These are phyloP conservation scores for Machimus atricapillus DNA, from an alignment of 2,888 invertebrate genomes.

Conservation along the genomic window DNA sequence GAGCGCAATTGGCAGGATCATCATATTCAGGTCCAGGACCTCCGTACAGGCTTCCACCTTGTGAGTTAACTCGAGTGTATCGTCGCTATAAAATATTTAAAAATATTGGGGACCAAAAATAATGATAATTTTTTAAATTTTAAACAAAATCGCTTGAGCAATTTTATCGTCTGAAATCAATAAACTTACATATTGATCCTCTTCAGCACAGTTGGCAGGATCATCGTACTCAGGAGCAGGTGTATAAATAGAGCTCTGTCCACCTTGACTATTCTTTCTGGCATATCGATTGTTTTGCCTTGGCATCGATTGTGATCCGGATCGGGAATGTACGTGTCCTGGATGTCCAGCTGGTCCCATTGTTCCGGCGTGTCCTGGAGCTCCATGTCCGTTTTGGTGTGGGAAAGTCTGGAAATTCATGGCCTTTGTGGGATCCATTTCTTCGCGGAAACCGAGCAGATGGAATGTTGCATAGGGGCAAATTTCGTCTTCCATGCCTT, in stretches of 20 bases:
- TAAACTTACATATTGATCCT: constrained; percentile 80
- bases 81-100: constrained; percentile 64
- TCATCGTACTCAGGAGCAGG: constrained; percentile 91
- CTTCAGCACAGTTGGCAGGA: constrained; percentile 90
- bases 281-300: constrained; percentile 76
- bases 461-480: constrained; percentile 98
- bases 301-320: constrained; percentile 89
- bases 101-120: background rate
- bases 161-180: background rate
- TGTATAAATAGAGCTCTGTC: constrained; percentile 82
- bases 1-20: constrained; percentile 90
- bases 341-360: constrained; percentile 82
- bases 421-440: constrained; percentile 92
- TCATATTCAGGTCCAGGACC: constrained; percentile 85
- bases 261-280: constrained; percentile 79
- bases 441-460: constrained; percentile 91
- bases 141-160: no score
- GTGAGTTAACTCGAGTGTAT: constrained; percentile 74
- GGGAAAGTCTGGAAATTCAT: constrained; percentile 89
- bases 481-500: constrained; percentile 95
- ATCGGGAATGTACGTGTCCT: constrained; percentile 80
- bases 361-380: constrained; percentile 78
- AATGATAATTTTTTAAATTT: no score
- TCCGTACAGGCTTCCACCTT: constrained; percentile 70
- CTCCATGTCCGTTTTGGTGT: constrained; percentile 70